Conservation (phyloP, 2,797 vertebrate species). For the Leptodactylus fallax region DNA sequence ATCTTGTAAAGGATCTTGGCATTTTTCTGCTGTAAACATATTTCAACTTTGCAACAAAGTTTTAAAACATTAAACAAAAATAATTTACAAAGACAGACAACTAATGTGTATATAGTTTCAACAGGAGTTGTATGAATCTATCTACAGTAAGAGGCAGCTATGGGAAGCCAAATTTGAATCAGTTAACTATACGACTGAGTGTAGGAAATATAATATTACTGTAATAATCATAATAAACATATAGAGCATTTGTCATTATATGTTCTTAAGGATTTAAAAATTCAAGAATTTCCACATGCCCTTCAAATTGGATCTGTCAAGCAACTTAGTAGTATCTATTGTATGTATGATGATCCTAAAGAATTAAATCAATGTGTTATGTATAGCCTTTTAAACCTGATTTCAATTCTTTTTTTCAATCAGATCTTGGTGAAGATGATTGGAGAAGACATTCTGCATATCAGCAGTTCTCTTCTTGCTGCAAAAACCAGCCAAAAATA, state of each 20-base stretch:
- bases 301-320: neutral
- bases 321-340: neutral
- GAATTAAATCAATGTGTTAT: neutral
- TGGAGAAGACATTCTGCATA: neutral
- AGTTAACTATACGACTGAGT: no score
- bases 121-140: no score
- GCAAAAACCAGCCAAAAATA: neutral
- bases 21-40: neutral
- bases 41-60: neutral
- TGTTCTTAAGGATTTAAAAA: no score
- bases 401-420: neutral
- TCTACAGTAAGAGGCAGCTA: no score
- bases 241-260: no score
- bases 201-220: no score
- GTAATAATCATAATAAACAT: no score
- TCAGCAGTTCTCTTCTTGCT: neutral
- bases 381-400: neutral
- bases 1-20: neutral
- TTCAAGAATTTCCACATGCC: neutral
- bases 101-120: no score
- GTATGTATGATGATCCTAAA: neutral
- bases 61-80: no score
- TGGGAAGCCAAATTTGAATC: no score
- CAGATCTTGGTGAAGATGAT: neutral
- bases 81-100: no score